These are phyloP conservation scores for Xestia c-nigrum DNA, from an alignment of 2,888 invertebrate genomes.

Conservation along the genomic window DNA sequence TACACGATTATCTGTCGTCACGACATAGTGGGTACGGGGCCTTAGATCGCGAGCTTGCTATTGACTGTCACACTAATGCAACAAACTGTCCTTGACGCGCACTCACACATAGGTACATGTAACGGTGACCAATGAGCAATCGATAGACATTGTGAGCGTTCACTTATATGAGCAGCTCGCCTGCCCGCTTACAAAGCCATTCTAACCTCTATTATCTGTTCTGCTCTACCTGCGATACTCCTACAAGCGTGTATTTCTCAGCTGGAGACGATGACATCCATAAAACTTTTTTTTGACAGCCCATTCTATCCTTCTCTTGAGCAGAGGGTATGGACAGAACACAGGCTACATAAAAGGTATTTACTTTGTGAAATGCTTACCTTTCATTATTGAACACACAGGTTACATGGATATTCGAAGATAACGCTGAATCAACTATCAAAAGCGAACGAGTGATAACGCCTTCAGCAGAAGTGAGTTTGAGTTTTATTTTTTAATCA, in stretches of 20 bases:
- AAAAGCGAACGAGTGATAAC: constrained; percentile 36
- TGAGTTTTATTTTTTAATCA: not conserved
- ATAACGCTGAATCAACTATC: constrained; percentile 66
- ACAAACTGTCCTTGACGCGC: too few relatives aligned
- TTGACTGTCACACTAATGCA: too few relatives aligned
- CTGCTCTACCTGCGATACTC: too few relatives aligned
- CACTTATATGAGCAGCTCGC: too few relatives aligned
- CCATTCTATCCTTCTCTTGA: not conserved
- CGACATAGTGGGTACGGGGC: too few relatives aligned
- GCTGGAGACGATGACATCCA: not conserved
- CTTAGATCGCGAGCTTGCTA: too few relatives aligned
- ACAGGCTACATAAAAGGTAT: not conserved
- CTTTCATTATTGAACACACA: constrained; percentile 31
- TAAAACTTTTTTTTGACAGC: not conserved
- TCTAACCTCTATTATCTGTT: too few relatives aligned
- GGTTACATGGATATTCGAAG: constrained; percentile 78
- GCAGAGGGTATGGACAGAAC: not conserved
- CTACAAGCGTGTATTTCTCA: not conserved
- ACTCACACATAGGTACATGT: too few relatives aligned
- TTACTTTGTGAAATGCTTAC: not conserved
- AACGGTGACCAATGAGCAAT: too few relatives aligned
- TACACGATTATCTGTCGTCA: too few relatives aligned
- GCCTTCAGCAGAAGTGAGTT: constrained; percentile 13
- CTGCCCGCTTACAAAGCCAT: too few relatives aligned
- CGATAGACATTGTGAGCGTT: too few relatives aligned